Base-by-base conservation (phyloP, 2,888 invertebrate genomes). In the Electrophaes corylata region DNA sequence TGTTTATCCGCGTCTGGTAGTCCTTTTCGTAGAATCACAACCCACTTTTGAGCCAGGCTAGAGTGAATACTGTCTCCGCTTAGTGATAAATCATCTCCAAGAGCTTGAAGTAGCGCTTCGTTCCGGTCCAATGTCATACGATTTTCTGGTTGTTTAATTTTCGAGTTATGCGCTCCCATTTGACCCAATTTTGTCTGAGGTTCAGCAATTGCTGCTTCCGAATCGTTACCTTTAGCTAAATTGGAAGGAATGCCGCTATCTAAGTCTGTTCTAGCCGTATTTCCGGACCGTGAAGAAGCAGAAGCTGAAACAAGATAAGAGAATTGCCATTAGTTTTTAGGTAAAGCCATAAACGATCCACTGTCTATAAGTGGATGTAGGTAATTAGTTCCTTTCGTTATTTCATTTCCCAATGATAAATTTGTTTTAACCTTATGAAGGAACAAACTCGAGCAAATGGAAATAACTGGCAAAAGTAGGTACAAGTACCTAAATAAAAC, bases 21-120 rank as follows among this genome's bases (percentile, higher is more conserved):
- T 12, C 56, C 56, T 40, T 49, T 48, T 5, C 45, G 29, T 35
- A 60, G 44, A 10, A 60, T 48, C 18, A 20, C 26, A 18, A 23
- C 19, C 56, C 56, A 57, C 10, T 39, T 39, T n/a, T 45, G 45
- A 40, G 48, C 52, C 23, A 60, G 33, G 12, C 39, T 46, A n/a
- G 12, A 8, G 14, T 60, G 43, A 3, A 60, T 57, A 12, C 19
- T 3, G 14, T 51, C 48, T 12, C 56, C 60, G 18, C 12, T 40
- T 10, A 52, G 37, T 20, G 37, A 20, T 11, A 47, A 41, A 3
- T 57, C 57, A 37, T 52, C 57, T 29, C 47, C 51, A 12, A 57
- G 57, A 52, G 51, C 51, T 12, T 37, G 26, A 8, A 51, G 19
- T 20, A 57, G 29, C 1, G 45, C 45, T 45, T 39, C 50, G 2